Conservation (phyloP, 2,888 invertebrate genomes). For the Yponomeuta plumbellus region DNA sequence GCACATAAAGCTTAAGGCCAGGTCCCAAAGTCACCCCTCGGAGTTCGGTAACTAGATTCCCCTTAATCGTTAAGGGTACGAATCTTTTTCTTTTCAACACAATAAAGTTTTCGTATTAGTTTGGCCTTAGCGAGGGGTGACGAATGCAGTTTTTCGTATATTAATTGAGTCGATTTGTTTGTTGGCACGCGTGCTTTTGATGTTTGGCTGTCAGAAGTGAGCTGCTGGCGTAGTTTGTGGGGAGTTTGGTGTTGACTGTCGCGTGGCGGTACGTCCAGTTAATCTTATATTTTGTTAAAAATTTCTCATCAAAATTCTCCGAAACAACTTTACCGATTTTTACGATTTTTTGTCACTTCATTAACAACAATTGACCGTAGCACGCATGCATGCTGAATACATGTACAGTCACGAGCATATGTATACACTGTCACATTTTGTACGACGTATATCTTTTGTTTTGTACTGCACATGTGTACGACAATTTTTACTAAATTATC, state of each 20-base stretch:
- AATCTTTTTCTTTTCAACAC: conserved; percentile 5
- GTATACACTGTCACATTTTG: too few relatives aligned
- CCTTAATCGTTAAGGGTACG: conserved; percentile 7
- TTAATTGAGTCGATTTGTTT: conserved; percentile 46
- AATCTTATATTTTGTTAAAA: too few relatives aligned
- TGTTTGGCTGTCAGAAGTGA: not conserved
- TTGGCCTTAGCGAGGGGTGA: conserved; percentile 25
- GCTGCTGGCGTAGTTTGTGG: not conserved
- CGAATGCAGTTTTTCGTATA: conserved; percentile 44
- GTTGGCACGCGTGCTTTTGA: conserved; percentile 14
- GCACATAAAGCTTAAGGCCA: not conserved
- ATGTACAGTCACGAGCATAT: too few relatives aligned
- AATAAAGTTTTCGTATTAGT: conserved; percentile 5
- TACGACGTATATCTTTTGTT: too few relatives aligned
- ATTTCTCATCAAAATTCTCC: too few relatives aligned
- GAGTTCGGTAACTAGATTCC: conserved; percentile 11
- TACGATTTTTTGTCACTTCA: too few relatives aligned
- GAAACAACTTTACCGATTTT: too few relatives aligned
- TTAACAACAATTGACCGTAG: too few relatives aligned
- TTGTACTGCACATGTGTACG: too few relatives aligned
- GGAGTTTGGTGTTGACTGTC: not conserved
- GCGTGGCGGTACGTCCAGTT: not conserved
- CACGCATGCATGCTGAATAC: too few relatives aligned
- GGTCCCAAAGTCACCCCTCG: not conserved
- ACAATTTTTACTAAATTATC: too few relatives aligned